Percentiles rank a stretch among this genome's conserved stretches.
Conservation (phyloP, 2,888 invertebrate species). For the Torymus auratus region DNA sequence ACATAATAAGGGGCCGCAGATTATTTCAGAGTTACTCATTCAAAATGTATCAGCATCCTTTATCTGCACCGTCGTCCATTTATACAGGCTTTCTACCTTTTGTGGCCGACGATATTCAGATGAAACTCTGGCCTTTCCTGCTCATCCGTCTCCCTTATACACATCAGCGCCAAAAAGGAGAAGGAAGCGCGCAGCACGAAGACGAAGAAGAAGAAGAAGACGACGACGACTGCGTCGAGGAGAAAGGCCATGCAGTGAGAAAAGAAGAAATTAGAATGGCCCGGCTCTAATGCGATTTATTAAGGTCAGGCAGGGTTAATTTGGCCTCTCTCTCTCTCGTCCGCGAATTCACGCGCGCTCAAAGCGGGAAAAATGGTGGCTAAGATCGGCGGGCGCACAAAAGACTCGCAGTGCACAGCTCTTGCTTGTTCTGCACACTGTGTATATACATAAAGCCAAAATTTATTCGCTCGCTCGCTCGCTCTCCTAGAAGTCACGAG, state of each 20-base stretch:
- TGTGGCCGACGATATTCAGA: background rate
- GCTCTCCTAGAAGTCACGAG: slow-evolving; percentile 56
- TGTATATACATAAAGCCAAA: slow-evolving; percentile 54
- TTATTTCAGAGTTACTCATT: slow-evolving; percentile 1
- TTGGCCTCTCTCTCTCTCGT: background rate
- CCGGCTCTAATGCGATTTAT: slow-evolving; percentile 32
- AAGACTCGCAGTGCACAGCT: slow-evolving; percentile 6
- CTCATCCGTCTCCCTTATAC: background rate
- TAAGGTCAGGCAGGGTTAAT: slow-evolving; percentile 36
- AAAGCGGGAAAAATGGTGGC: slow-evolving; percentile 37
- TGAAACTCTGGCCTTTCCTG: background rate
- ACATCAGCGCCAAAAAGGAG: background rate
- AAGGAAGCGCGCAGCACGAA: background rate
- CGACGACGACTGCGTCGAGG: no score
- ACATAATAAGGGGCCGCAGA: no score
- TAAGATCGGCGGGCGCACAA: slow-evolving; percentile 40
- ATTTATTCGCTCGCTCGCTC: slow-evolving; percentile 56
- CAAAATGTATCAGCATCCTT: slow-evolving; percentile 1
- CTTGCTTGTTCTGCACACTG: no score
- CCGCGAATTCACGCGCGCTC: background rate
- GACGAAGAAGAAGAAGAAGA: no score
- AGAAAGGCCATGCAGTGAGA: background rate
- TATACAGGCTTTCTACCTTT: background rate
- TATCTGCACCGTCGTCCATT: background rate
- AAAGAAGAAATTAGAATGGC: slow-evolving; percentile 18